These are phyloP conservation scores for Carpatolechia fugitivella DNA, from an alignment of 2,888 invertebrate genomes.

Conservation along the genomic window DNA sequence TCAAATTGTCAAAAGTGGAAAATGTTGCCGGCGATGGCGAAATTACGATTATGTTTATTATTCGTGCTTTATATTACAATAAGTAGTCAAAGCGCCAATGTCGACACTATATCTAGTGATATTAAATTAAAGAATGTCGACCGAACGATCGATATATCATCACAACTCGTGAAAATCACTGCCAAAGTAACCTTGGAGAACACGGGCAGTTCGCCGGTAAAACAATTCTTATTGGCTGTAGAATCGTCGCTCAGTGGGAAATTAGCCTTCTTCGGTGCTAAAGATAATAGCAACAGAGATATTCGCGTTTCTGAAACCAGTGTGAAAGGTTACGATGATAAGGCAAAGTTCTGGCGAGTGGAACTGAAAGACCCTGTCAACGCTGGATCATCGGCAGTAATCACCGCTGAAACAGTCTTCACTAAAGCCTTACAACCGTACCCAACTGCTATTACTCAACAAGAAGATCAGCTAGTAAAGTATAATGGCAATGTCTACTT, in stretches of 20 bases:
- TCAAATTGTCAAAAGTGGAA: conserved; percentile 30
- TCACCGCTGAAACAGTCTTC: conserved; percentile 86
- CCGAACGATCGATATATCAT: conserved; percentile 90
- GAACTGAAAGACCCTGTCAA: conserved; percentile 81
- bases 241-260: conserved; percentile 81
- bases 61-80: conserved; percentile 50
- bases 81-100: conserved; percentile 51
- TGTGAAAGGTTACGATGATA: conserved; percentile 69
- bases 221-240: conserved; percentile 84
- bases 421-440: conserved; percentile 89
- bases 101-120: conserved; percentile 76
- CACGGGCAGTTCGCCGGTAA: conserved; percentile 84
- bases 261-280: conserved; percentile 87
- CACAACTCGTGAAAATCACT: conserved; percentile 92
- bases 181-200: conserved; percentile 92
- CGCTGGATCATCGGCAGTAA: conserved; percentile 76
- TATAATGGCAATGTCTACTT: conserved; percentile 91
- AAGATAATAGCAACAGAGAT: conserved; percentile 81
- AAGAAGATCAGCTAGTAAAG: conserved; percentile 95
- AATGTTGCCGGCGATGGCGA: conserved; percentile 66
- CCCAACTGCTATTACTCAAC: conserved; percentile 93
- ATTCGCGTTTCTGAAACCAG: conserved; percentile 74
- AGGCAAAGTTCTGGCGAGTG: conserved; percentile 75
- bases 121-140: conserved; percentile 89
- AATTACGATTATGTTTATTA: conserved; percentile 51